A percentile compares a stretch with the other conserved stretches of the same genome.
These are phyloP conservation scores for Mnemiopsis leidyi DNA, from an alignment of 37 sponge, comb jelly and placozoan genomes.

Conservation along the genomic window DNA sequence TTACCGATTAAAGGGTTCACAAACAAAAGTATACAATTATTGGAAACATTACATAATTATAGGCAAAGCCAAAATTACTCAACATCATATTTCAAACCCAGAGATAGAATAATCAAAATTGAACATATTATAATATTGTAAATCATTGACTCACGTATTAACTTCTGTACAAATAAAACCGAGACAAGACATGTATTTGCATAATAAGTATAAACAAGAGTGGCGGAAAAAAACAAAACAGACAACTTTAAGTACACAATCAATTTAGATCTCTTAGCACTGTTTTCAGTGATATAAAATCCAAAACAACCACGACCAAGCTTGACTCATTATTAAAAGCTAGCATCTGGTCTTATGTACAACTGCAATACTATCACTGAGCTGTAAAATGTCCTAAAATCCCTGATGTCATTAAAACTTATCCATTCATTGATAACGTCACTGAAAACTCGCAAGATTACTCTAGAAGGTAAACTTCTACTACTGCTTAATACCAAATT, in stretches of 20 bases:
- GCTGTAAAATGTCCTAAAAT: background rate
- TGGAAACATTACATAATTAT: background rate
- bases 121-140: background rate
- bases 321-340: background rate
- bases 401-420: too few relatives aligned
- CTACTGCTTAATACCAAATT: too few relatives aligned
- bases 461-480: too few relatives aligned
- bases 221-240: background rate
- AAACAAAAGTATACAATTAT: background rate
- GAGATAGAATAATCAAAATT: background rate
- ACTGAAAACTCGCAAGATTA: too few relatives aligned
- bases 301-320: background rate
- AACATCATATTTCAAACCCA: background rate
- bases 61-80: background rate
- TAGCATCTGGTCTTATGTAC: background rate
- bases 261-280: background rate
- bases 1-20: too few relatives aligned
- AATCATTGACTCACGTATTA: background rate
- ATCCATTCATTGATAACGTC: too few relatives aligned
- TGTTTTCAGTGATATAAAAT: background rate
- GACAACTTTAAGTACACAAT: background rate
- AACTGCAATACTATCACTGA: background rate
- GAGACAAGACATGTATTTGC: background rate
- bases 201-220: background rate
- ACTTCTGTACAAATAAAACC: conserved; percentile 55